Percentiles rank a stretch among this genome's conserved stretches.
Conservation (phyloP, 2,113 vertebrate genomes). For the Semnornis frantzii region DNA sequence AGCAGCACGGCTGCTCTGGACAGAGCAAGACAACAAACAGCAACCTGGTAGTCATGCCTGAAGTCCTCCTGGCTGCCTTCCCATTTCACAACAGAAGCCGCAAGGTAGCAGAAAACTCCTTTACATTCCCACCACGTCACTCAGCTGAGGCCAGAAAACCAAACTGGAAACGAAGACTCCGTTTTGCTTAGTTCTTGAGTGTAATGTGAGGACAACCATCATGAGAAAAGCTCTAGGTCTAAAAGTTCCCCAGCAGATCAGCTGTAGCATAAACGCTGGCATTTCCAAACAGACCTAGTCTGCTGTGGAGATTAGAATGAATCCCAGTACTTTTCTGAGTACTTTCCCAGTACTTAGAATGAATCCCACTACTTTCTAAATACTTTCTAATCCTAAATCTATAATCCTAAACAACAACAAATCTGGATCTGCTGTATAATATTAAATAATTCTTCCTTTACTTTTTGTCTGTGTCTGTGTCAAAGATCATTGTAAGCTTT, state of each 20-base stretch:
- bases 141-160: neutral
- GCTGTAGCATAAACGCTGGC: neutral
- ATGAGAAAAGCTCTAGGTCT: neutral
- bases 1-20: neutral
- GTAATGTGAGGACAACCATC: neutral
- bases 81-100: neutral
- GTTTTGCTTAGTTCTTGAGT: neutral
- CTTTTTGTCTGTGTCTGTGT: neutral
- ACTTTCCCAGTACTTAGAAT: too few relatives aligned
- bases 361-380: too few relatives aligned
- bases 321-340: neutral
- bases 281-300: neutral
- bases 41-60: neutral
- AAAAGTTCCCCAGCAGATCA: neutral
- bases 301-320: slow-evolving; percentile 33
- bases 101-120: neutral
- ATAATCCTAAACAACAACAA: slow-evolving; percentile 43
- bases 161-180: neutral
- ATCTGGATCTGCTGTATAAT: slow-evolving; percentile 2
- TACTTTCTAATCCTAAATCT: neutral
- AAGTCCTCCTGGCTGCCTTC: neutral
- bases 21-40: neutral
- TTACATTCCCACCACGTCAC: neutral
- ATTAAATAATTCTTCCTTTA: neutral
- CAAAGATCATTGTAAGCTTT: neutral